Percentiles rank a stretch among this genome's conserved stretches.
phyloP scores from a whole-genome alignment of 2,888 invertebrate species.

The Lepas anatifera region DNA sequence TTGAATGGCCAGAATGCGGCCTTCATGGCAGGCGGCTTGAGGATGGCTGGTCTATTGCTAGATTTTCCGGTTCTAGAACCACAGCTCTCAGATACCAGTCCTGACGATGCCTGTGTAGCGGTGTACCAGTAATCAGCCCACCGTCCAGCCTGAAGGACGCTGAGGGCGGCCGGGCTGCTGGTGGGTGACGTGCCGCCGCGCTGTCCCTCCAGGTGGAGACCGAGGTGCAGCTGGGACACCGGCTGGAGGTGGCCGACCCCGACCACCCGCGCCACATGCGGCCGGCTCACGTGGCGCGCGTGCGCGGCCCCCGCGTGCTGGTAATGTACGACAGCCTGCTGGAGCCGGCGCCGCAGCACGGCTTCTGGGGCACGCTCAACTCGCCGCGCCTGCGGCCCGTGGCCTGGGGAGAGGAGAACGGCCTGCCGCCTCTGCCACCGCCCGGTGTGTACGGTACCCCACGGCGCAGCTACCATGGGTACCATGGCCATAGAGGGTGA shows the following conservation, averaged over 20 bases:
- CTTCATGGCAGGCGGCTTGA: too few relatives aligned
- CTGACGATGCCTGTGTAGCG: too few relatives aligned
- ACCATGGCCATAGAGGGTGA: too few relatives aligned
- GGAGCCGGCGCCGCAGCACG: constrained; percentile 14
- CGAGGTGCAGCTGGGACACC: constrained; percentile 20
- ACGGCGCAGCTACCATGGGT: too few relatives aligned
- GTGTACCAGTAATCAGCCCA: too few relatives aligned
- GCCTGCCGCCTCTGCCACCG: constrained; percentile 63
- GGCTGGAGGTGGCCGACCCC: constrained; percentile 25
- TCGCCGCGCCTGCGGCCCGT: constrained; percentile 80
- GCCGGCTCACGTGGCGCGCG: constrained; percentile 22
- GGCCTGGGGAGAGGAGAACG: constrained; percentile 78
- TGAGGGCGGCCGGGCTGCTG: too few relatives aligned
- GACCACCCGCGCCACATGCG: constrained; percentile 22
- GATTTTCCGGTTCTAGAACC: too few relatives aligned
- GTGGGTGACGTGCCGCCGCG: too few relatives aligned
- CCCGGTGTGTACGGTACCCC: constrained; percentile 45
- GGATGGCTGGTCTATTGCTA: too few relatives aligned
- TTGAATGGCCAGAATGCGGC: too few relatives aligned
- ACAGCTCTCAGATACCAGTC: too few relatives aligned
- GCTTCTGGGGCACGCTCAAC: constrained; percentile 21
- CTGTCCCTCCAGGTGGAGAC: neutral
- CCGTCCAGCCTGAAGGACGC: too few relatives aligned
- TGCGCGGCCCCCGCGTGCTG: constrained; percentile 21
- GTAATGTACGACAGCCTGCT: constrained; percentile 24